phyloP scores from a whole-genome alignment of 2,888 invertebrate species.

The Oxyteleia sp. region DNA sequence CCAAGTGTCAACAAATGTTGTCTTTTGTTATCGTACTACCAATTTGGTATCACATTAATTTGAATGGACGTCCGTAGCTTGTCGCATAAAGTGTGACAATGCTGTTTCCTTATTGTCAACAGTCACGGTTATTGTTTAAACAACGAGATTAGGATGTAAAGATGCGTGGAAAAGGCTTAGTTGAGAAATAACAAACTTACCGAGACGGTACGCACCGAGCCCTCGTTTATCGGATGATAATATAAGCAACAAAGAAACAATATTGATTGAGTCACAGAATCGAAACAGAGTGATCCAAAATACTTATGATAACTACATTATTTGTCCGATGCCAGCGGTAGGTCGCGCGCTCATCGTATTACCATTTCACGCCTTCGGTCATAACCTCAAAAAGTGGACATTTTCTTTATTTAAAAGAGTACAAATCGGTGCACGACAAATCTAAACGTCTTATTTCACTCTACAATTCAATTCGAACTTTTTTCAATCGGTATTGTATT shows the following conservation, averaged over 20 bases:
- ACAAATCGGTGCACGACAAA: too few species aligned
- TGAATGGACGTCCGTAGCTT: not conserved
- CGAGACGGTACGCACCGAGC: conserved; percentile 84
- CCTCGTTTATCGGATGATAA: conserved; percentile 86
- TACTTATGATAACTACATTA: conserved; percentile 29
- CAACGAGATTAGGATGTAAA: conserved; percentile 14
- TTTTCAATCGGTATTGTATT: too few species aligned
- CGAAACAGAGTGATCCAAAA: conserved; percentile 28
- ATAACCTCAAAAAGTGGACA: not conserved
- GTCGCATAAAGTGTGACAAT: conserved; percentile 6
- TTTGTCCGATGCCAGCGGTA: not conserved
- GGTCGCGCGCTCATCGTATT: not conserved
- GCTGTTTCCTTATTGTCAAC: conserved; percentile 7
- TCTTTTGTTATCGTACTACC: too few species aligned
- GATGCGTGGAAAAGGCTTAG: conserved; percentile 55
- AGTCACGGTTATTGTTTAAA: conserved; percentile 22
- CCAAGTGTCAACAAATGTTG: too few species aligned
- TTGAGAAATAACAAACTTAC: conserved; percentile 85
- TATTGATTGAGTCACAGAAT: conserved; percentile 82
- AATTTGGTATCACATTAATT: too few species aligned
- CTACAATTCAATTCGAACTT: too few species aligned
- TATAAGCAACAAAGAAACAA: conserved; percentile 87
- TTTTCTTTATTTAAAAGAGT: conserved; percentile 17
- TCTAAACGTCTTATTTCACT: too few species aligned
- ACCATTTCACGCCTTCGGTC: too few species aligned